phyloP scores from a whole-genome alignment of 1,140 invertebrate genomes.

The Charaxes varanes region DNA sequence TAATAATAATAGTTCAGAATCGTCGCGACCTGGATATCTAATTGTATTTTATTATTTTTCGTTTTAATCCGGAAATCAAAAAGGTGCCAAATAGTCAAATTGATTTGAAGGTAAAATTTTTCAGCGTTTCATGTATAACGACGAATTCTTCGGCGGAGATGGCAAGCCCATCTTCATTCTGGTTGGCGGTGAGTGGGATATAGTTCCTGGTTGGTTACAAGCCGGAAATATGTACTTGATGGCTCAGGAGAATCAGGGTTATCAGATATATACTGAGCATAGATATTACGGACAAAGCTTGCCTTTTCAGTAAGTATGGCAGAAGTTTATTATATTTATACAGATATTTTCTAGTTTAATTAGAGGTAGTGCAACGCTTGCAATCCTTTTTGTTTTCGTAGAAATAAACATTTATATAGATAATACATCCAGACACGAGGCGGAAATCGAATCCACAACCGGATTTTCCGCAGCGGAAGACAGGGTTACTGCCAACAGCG shows the following conservation, averaged over 20 bases:
- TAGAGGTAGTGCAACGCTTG: too few species aligned
- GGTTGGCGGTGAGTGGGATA: conserved; percentile 82
- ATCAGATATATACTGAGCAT: conserved; percentile 84
- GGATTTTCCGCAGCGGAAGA: too few species aligned
- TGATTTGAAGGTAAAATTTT: conserved; percentile 19
- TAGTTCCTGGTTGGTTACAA: conserved; percentile 66
- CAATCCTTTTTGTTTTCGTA: too few species aligned
- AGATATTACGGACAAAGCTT: conserved; percentile 87
- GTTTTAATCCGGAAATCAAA: not conserved
- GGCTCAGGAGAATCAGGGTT: conserved; percentile 78
- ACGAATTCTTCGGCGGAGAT: conserved; percentile 73
- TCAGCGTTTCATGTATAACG: conserved; percentile 80
- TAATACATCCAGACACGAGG: too few species aligned
- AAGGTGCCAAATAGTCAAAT: not conserved
- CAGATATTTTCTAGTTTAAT: not conserved
- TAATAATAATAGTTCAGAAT: too few species aligned
- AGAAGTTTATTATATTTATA: not conserved
- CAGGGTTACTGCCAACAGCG: too few species aligned
- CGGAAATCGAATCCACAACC: too few species aligned
- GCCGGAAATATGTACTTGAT: conserved; percentile 76
- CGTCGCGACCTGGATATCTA: too few species aligned
- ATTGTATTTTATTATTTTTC: too few species aligned
- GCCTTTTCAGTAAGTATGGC: conserved; percentile 78
- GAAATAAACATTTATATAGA: too few species aligned
- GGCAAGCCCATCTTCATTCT: conserved; percentile 73